Evolutionary conservation across 2,797 vertebrate genomes (phyloP), one percentile per base, ranked within the genome.

Genomic region (Sebastes hubbsi): DNA sequence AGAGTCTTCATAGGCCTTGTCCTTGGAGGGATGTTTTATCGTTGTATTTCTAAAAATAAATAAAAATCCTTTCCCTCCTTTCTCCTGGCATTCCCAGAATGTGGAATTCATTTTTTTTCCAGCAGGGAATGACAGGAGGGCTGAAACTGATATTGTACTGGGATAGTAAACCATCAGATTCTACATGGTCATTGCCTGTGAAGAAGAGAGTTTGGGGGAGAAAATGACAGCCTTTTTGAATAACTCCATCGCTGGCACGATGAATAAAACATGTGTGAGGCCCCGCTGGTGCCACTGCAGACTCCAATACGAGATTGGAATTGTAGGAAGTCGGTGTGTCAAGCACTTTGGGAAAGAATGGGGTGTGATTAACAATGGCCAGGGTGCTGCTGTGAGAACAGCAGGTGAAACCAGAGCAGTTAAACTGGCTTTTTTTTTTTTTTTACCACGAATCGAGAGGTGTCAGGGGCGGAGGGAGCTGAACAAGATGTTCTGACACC

Each of bases 211-310:
- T 55, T 55, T 63, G 76, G 55, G 59, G 34, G 65, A 68, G 85
- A 68, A 87, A 81, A 87, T 77, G 85, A 88, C 83, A 80, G 78
- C 81, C 72, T 80, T 78, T 78, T 77, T 86, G 88, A 90, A 87
- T 82, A 86, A 89, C 88, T 92, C 87, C 86, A 87, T 86, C 61
- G 36, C 82, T 63, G 70, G 36, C 32, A 6, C 1, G 7, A 90
- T 93, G 88, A 93, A 95, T 94, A 91, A 95, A 94, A 92, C 87
- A 94, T 92, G 76, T 1, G 11, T 24, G 38, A 68, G 65, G 56
- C 69, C 85, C 89, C 52, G 68, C 88, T 82, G 81, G 88, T 79
- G 86, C 85, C 62, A 42, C 59, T 63, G 89, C 80, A 77, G 85
- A 89, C 89, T 84, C 78, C 79, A 77, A 32, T 71, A 72, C 18